Evolutionary conservation across 2,113 vertebrate genomes (phyloP).

Genomic region (Psettodes erumei): DNA sequence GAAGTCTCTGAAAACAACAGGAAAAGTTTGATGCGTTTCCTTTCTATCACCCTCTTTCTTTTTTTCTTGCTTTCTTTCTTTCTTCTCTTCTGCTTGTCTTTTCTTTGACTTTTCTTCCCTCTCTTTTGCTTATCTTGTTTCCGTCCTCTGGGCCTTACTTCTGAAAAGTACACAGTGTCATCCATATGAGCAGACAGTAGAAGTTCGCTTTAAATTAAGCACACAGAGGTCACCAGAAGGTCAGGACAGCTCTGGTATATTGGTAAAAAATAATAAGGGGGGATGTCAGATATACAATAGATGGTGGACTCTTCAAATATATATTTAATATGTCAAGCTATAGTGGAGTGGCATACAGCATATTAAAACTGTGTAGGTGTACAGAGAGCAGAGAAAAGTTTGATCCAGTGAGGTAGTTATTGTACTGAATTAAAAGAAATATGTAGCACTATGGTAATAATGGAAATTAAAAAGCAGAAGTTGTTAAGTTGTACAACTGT

Average conservation of each 20-base stretch:
- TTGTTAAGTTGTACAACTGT: not conserved
- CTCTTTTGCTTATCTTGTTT: constrained; percentile 7
- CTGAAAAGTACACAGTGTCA: constrained; percentile 16
- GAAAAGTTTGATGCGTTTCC: constrained; percentile 46
- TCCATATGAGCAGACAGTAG: not conserved
- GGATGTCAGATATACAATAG: constrained; percentile 5
- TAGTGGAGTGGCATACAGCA: not conserved
- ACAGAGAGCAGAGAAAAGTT: not conserved
- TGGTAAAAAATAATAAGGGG: constrained; percentile 21
- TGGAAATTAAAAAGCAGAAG: not conserved
- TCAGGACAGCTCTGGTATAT: constrained; percentile 6
- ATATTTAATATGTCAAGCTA: constrained; percentile 1
- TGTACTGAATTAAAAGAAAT: not conserved
- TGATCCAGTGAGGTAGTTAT: not conserved
- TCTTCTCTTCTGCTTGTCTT: constrained; percentile 1
- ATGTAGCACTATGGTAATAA: too few species aligned
- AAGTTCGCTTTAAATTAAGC: constrained; percentile 27
- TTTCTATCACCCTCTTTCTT: not conserved
- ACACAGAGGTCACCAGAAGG: constrained; percentile 19
- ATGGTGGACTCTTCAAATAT: not conserved
- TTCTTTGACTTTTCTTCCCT: not conserved
- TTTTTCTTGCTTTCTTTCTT: too few species aligned
- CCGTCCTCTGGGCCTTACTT: not conserved
- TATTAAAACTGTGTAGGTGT: not conserved
- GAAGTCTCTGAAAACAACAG: constrained; percentile 27